phyloP scores from a whole-genome alignment of 2,888 invertebrate genomes.

The Sphecodes monilicornis region DNA sequence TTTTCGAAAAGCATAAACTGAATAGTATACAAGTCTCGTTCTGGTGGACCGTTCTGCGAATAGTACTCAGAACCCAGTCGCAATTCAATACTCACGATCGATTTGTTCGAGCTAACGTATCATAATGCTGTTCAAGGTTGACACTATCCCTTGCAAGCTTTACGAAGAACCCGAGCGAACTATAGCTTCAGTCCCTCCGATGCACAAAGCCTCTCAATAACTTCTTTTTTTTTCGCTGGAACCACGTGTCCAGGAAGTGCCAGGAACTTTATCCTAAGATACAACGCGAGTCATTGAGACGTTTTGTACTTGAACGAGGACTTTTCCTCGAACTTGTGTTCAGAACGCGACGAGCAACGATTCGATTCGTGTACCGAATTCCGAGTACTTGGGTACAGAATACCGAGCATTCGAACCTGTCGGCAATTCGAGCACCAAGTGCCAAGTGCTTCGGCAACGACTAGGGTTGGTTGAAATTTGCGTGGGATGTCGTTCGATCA shows the following conservation, averaged over 20 bases:
- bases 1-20: background rate
- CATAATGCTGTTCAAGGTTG: conserved; percentile 36
- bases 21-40: background rate
- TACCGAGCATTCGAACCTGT: background rate
- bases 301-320: conserved; percentile 17
- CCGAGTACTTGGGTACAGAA: conserved; percentile 7
- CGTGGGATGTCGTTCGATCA: too few species aligned
- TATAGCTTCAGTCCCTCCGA: conserved; percentile 36
- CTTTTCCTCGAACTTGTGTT: conserved; percentile 12
- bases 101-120: conserved; percentile 29
- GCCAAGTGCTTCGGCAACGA: background rate
- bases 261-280: background rate
- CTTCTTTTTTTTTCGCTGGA: conserved; percentile 4
- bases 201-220: conserved; percentile 17
- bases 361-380: conserved; percentile 9
- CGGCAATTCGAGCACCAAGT: background rate
- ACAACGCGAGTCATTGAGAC: conserved; percentile 1
- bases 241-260: conserved; percentile 3
- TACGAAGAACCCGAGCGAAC: conserved; percentile 31
- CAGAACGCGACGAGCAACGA: conserved; percentile 25
- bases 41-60: conserved; percentile 46
- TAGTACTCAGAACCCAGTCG: conserved; percentile 7
- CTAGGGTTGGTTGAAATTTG: too few species aligned
- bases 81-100: conserved; percentile 24
- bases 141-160: conserved; percentile 37